phyloP scores from a whole-genome alignment of 2,888 invertebrate genomes.

The Orthosia cruda region DNA sequence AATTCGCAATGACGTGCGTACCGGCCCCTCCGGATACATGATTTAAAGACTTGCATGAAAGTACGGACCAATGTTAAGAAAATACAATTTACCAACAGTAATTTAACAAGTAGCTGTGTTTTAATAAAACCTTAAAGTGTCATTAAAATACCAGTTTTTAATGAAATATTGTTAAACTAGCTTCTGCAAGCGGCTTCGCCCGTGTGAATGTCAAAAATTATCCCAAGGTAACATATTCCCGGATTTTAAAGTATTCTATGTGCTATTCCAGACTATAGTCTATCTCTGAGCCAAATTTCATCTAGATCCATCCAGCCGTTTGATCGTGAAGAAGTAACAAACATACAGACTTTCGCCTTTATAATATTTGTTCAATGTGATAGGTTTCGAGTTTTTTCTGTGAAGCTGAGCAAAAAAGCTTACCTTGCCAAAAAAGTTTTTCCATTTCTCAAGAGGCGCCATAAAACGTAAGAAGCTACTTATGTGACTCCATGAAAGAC shows the following conservation, averaged over 20 bases:
- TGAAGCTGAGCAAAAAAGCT: neutral
- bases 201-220: too few species aligned
- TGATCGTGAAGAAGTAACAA: too few species aligned
- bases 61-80: neutral
- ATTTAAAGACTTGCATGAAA: constrained; percentile 24
- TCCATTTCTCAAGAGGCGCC: neutral
- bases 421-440: neutral
- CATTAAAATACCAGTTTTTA: neutral
- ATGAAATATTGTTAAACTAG: neutral
- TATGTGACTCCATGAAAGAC: too few species aligned
- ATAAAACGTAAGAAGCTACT: too few species aligned
- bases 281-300: too few species aligned
- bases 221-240: too few species aligned
- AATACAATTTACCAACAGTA: neutral
- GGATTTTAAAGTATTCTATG: too few species aligned
- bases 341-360: too few species aligned
- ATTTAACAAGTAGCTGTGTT: neutral
- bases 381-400: neutral
- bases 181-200: too few species aligned
- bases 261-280: too few species aligned
- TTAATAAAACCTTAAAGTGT: neutral
- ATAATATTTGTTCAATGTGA: too few species aligned
- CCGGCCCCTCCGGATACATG: constrained; percentile 26
- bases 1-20: constrained; percentile 49
- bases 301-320: too few species aligned